Conservation (phyloP, 2,113 vertebrate species). For the Callipepla californica region DNA sequence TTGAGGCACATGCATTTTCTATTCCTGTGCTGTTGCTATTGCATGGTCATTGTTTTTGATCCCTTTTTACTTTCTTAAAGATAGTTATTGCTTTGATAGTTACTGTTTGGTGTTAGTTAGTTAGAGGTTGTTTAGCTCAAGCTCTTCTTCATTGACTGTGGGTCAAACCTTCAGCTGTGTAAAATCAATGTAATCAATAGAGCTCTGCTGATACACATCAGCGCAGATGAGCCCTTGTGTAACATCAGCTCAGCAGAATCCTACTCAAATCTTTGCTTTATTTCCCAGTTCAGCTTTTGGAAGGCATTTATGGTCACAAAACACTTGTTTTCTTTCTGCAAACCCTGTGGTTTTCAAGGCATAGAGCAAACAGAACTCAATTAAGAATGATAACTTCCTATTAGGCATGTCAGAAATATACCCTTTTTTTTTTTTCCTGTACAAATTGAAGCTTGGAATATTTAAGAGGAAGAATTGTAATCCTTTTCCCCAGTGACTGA, state of each 20-base stretch:
- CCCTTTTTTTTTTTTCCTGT: background rate
- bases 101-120: slow-evolving; percentile 50
- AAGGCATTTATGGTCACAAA: slow-evolving; percentile 47
- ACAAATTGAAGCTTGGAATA: slow-evolving; percentile 17
- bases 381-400: slow-evolving; percentile 42
- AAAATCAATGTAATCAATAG: slow-evolving; percentile 64
- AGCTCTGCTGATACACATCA: slow-evolving; percentile 65
- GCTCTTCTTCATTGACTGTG: slow-evolving; percentile 28
- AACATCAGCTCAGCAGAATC: slow-evolving; percentile 58
- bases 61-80: slow-evolving; percentile 35
- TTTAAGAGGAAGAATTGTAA: background rate
- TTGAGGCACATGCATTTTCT: background rate
- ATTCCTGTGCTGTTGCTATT: background rate
- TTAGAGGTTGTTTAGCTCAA: slow-evolving; percentile 54
- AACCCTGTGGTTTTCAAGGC: slow-evolving; percentile 27
- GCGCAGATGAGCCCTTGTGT: slow-evolving; percentile 46
- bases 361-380: slow-evolving; percentile 12
- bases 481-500: background rate
- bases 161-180: slow-evolving; percentile 59
- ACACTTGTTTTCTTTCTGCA: slow-evolving; percentile 38
- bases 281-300: slow-evolving; percentile 63
- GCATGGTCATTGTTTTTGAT: slow-evolving; percentile 17
- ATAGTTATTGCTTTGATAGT: slow-evolving; percentile 44
- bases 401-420: slow-evolving; percentile 27
- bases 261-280: slow-evolving; percentile 20